A percentile compares a stretch with the other conserved stretches of the same genome.
These are phyloP conservation scores for Propithecus coquereli DNA, from an alignment of 2,113 vertebrate genomes.

Conservation along the genomic window DNA sequence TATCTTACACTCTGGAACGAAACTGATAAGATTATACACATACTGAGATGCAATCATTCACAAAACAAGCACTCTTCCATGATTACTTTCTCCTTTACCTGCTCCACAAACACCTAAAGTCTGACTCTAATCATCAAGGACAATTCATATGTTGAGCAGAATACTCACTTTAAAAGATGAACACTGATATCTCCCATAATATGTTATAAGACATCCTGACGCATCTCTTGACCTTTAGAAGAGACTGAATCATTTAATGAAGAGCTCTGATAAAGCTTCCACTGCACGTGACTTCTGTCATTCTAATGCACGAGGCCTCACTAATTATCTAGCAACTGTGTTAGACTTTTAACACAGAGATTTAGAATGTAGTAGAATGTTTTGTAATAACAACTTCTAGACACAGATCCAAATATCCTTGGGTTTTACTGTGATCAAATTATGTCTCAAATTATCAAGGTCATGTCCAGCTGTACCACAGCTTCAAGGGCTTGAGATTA, in stretches of 20 bases:
- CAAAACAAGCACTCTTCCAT: background rate
- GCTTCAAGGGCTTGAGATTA: slow-evolving; percentile 46
- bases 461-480: background rate
- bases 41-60: background rate
- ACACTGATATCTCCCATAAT: background rate
- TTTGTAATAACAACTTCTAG: slow-evolving; percentile 13
- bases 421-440: slow-evolving; percentile 29
- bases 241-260: background rate
- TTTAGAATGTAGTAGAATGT: background rate
- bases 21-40: background rate
- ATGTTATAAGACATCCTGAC: background rate
- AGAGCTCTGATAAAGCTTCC: background rate
- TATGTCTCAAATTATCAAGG: slow-evolving; percentile 32
- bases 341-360: slow-evolving; percentile 29
- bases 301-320: background rate
- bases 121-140: background rate
- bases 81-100: background rate
- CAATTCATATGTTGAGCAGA: background rate
- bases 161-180: background rate
- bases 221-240: background rate
- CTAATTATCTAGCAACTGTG: background rate
- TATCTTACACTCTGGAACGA: background rate
- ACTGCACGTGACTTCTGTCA: background rate
- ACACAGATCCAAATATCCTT: slow-evolving; percentile 30
- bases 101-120: background rate